These are phyloP conservation scores for Ashinkailepas kermadecensis DNA, from an alignment of 2,888 invertebrate genomes.

Conservation along the genomic window DNA sequence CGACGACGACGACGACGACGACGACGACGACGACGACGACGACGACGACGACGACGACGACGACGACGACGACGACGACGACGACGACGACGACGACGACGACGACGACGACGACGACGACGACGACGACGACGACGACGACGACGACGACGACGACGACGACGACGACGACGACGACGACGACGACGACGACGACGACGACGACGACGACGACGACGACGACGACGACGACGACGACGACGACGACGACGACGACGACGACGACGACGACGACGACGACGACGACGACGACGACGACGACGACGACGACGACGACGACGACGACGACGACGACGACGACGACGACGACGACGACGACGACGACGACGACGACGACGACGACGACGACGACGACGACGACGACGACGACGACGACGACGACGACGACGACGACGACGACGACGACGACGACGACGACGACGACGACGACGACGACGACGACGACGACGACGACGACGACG, in stretches of 20 bases:
- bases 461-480: too few relatives aligned
- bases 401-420: conserved; percentile 14
- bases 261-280: conserved; percentile 14
- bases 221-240: conserved; percentile 14
- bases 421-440: conserved; percentile 14
- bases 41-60: conserved; percentile 14
- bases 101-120: conserved; percentile 14
- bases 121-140: conserved; percentile 14
- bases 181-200: conserved; percentile 14
- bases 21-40: too few relatives aligned
- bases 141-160: conserved; percentile 14
- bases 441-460: conserved; percentile 14
- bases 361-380: conserved; percentile 14
- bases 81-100: conserved; percentile 14
- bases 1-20: conserved; percentile 14
- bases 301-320: conserved; percentile 14
- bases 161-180: conserved; percentile 14
- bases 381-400: conserved; percentile 14
- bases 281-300: conserved; percentile 14
- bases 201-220: conserved; percentile 14
- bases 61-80: conserved; percentile 14
- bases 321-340: conserved; percentile 14
- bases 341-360: conserved; percentile 14
- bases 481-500: conserved; percentile 14
- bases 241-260: conserved; percentile 14